Conservation (phyloP, 1,140 invertebrate genomes). For the Neocloeon triangulifer region DNA sequence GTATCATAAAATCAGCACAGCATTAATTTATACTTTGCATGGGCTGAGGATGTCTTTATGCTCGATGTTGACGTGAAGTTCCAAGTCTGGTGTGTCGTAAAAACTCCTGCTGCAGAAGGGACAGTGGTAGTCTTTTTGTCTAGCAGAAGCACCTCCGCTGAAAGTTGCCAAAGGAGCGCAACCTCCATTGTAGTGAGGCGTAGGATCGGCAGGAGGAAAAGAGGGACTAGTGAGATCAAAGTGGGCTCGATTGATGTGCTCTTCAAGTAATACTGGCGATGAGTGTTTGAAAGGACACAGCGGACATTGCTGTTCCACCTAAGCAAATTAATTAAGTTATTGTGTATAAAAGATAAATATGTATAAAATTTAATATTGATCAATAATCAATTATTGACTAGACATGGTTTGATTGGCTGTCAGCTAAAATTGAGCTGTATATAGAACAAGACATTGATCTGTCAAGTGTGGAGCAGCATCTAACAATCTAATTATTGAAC, state of each 20-base stretch:
- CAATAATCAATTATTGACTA: too few species aligned
- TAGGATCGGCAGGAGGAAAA: slow-evolving; percentile 19
- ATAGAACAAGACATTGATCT: too few species aligned
- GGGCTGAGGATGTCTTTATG: slow-evolving; percentile 50
- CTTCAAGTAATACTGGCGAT: slow-evolving; percentile 47
- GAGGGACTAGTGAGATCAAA: slow-evolving; percentile 63
- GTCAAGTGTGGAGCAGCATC: too few species aligned
- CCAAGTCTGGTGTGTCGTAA: slow-evolving; percentile 47
- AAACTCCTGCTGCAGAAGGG: slow-evolving; percentile 51
- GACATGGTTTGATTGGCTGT: too few species aligned
- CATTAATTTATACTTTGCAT: slow-evolving; percentile 9
- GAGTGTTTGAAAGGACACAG: slow-evolving; percentile 56
- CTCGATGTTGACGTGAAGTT: slow-evolving; percentile 66
- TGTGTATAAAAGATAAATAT: too few species aligned
- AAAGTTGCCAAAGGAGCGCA: slow-evolving; percentile 8
- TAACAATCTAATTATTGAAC: too few species aligned
- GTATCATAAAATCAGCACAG: too few species aligned
- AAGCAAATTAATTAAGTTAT: too few species aligned
- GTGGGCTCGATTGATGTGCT: slow-evolving; percentile 64
- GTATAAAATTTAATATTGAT: too few species aligned
- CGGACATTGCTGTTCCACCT: slow-evolving; percentile 31
- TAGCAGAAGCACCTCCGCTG: slow-evolving; percentile 6
- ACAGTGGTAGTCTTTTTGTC: slow-evolving; percentile 29
- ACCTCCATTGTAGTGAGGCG: slow-evolving; percentile 7
- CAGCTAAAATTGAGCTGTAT: too few species aligned